Evolutionary conservation across 2,888 invertebrate species (phyloP), one percentile per base, ranked within the genome.

Genomic region (Iphiclides podalirius): DNA sequence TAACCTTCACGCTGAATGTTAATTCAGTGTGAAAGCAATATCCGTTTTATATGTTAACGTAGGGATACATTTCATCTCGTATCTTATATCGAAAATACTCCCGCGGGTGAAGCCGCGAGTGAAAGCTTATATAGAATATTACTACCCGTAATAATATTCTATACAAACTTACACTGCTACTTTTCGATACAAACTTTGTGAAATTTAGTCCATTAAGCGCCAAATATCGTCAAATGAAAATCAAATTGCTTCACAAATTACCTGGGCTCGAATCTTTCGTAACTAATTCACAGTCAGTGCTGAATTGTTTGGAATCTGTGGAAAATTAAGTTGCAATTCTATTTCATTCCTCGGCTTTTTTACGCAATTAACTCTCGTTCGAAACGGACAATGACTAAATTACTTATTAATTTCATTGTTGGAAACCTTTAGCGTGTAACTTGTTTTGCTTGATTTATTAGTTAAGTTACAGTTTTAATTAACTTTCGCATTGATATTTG

Each of bases 361-460:
- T 37, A 38, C 31, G 43, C 20, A 23, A 38, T 42, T 38, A 11
- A 8, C 20, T 14, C 36, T 12, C 28, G 14, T 15, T 34, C 12
- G 7, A 11, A 14, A 6, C 43, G 12, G 48, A 38, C 38, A 34
- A 28, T 28, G 8, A 34, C 23, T 16, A 16, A 38, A 49, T 43
- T 33, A 43, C 15, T 43, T 49, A 43, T 38, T 38, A 43, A 49
- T 49, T 49, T 43, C 16, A 34, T 49, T 43, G 26, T 49, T 42
- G 37, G 28, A 48, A 48, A 48, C 48, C 41, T 48, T 48, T 20
- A 31, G 34, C 9, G 13, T 14, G 13, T 20, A 48, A 37, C 31
- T 37, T 42, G 42, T 42, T 42, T 37, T 23, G 37, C 31, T 48
- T 38, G 48, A 48, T 43, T 43, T 43, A 48, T 43, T 43, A 41